Evolutionary conservation across 2,888 invertebrate genomes (phyloP), one percentile per base, ranked within the genome.

Genomic region (Acholoe squamosa): DNA sequence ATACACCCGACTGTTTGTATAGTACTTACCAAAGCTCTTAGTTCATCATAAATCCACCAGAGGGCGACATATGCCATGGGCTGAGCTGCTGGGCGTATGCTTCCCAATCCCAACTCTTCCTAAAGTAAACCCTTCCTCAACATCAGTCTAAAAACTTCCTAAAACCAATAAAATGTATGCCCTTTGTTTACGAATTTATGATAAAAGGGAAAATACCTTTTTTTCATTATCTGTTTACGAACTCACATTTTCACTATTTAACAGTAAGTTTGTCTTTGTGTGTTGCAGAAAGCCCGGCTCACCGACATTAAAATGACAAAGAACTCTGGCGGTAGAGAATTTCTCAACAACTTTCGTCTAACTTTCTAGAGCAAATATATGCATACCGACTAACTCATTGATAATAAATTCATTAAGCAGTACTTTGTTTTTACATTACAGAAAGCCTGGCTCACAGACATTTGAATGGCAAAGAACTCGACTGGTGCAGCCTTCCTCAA

Each of bases 401-500:
- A n/a, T n/a, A n/a, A n/a, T n/a, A n/a, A n/a, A n/a, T n/a, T n/a
- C n/a, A n/a, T n/a, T n/a, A n/a, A n/a, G n/a, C n/a, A n/a, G n/a
- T n/a, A n/a, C n/a, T n/a, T n/a, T n/a, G n/a, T n/a, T n/a, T n/a
- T n/a, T n/a, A n/a, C n/a, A 97, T 19, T 97, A 80, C 97, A 99
- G 99, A 99, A 99, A 98, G 99, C 99, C 52, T 97, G 99, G 91
- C 97, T 99, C 96, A 99, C 99, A 56, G 97, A 99, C 92, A 99
- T 99, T 95, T 98, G 99, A 92, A 99, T 99, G 96, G 99, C 99
- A 90, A 99, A 99, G 96, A 99, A 99, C 90, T 99, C 99, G 0
- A 99, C 99, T 28, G 99, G 99, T 5, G 99, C 99, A 5, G 99
- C 99, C 0, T 99, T 99, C 96, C 98, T 99, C 93, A 98, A 97